Base-by-base conservation (phyloP, 1,140 invertebrate species). In the Solenopsis fugax region DNA sequence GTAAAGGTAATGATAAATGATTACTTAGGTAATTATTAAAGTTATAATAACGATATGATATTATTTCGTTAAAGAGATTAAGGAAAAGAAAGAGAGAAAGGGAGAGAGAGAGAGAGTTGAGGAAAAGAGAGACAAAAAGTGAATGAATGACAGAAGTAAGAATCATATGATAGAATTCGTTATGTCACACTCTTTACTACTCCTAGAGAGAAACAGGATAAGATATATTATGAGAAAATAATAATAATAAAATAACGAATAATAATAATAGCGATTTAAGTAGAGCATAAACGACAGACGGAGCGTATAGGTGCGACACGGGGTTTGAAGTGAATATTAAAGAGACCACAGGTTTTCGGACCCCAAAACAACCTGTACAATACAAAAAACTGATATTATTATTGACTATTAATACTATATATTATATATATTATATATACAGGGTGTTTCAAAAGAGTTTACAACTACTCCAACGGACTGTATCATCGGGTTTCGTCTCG, bases 341-440 rank as follows among this genome's bases (percentile, higher is more conserved):
- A 93, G 86, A 90, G 81, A 93, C 89, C 87, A 92, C 91, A 91
- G 90, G 90, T 90, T 87, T 93, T 91, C 86, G 84, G 89, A 89
- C 93, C 77, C 89, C 84, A 34, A 89, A 88, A 91, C 92, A 94
- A 93, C 92, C 92, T 94, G 94, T 95, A 94, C 92, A 93, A 94
- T 95, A 95, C 94, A 95, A 95, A 95, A 95, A 95, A 95, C 93
- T 93, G 93, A 95, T 95, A 95, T 94, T 93, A 92, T 89, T 93
- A 94, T 94, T 95, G 92, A 94, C 93, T 93, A 95, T 94, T 95
- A 93, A 92, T 93, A 91, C 87, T 92, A 91, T 88, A 88, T 89
- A 88, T 89, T 92, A 90, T 86, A 89, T 89, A 91, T 89, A 91
- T 90, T 94, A 89, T 92, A 89, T 93, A 93, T 91, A 94, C 93